Conservation (phyloP, 1,140 invertebrate genomes). For the Cotesia glomerata region DNA sequence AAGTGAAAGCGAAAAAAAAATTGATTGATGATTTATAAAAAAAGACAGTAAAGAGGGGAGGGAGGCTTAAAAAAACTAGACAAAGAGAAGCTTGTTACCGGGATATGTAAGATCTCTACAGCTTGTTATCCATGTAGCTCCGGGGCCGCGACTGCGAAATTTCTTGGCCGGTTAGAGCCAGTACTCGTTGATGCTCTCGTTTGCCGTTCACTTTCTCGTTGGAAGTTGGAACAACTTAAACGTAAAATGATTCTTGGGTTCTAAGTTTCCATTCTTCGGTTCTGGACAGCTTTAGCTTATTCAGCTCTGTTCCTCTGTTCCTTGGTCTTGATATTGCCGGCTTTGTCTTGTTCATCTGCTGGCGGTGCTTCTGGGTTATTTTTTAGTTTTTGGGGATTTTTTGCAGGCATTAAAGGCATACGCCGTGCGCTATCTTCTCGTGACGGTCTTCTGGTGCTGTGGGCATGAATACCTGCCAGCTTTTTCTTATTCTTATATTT, state of each 20-base stretch:
- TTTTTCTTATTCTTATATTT: not conserved
- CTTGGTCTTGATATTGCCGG: no score
- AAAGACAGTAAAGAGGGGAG: not conserved
- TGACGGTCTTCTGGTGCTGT: no score
- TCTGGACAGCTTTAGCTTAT: not conserved
- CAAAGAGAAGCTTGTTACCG: conserved; percentile 23
- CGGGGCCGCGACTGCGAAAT: conserved; percentile 7
- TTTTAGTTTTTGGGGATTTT: no score
- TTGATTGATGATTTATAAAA: not conserved
- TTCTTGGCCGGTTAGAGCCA: not conserved
- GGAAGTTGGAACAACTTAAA: not conserved
- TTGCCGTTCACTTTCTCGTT: conserved; percentile 11
- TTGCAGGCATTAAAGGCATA: no score
- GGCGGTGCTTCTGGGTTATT: no score
- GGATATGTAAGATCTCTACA: conserved; percentile 25
- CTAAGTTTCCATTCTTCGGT: not conserved
- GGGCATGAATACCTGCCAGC: not conserved
- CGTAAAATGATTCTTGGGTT: not conserved
- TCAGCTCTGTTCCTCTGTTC: not conserved
- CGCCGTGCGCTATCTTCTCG: no score
- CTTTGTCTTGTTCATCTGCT: no score
- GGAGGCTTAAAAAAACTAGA: not conserved
- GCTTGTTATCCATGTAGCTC: conserved; percentile 31
- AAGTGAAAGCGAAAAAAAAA: not conserved
- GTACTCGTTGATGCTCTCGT: conserved; percentile 16